These are phyloP conservation scores for Pygathrix nemaeus DNA, from an alignment of 2,113 vertebrate genomes.

Conservation along the genomic window DNA sequence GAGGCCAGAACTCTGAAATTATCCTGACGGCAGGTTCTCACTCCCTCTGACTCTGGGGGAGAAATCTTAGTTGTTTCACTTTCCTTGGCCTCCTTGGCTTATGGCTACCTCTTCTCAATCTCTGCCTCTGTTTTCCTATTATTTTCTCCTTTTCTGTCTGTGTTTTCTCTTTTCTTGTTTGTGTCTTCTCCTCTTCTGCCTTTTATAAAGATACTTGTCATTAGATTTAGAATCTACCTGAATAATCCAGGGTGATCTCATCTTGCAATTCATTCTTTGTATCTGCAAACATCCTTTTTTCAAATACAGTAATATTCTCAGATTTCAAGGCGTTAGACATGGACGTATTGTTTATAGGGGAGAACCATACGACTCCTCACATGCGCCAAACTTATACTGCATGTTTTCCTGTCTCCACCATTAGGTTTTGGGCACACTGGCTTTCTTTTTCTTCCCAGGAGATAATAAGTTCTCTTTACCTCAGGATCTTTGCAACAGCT, in stretches of 20 bases:
- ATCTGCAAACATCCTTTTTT: not conserved
- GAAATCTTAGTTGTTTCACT: no score
- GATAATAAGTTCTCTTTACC: not conserved
- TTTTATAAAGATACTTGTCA: not conserved
- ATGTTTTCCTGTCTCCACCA: not conserved
- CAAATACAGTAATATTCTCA: not conserved
- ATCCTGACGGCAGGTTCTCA: no score
- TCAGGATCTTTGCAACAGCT: not conserved
- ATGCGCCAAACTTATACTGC: not conserved
- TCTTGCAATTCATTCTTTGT: not conserved
- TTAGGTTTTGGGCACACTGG: not conserved
- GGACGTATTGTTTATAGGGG: not conserved
- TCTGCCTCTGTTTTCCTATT: not conserved
- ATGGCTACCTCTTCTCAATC: no score
- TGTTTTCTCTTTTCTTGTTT: not conserved
- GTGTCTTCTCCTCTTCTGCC: not conserved
- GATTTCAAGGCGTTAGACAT: not conserved
- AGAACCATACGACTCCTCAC: not conserved
- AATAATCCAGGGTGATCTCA: not conserved
- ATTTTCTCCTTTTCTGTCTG: no score
- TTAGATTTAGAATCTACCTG: not conserved
- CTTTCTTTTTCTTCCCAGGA: not conserved
- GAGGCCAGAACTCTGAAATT: not conserved
- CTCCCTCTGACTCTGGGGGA: fast-evolving
- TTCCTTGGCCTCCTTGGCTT: no score